phyloP scores from a whole-genome alignment of 2,797 vertebrate genomes.

The Odontamblyopus rebecca region DNA sequence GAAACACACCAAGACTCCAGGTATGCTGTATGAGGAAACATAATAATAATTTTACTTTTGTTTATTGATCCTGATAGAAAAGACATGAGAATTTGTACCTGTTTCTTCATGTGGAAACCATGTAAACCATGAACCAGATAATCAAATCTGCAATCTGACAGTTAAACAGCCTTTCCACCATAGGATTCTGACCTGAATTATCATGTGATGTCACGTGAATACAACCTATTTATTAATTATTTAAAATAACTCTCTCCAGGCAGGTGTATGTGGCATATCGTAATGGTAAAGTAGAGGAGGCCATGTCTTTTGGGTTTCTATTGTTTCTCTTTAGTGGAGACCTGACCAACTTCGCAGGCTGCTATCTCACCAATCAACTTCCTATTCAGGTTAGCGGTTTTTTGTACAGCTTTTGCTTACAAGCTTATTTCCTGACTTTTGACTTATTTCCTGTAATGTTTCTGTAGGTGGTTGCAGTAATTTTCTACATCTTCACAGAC shows the following conservation, averaged over 20 bases:
- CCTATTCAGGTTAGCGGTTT: constrained; percentile 66
- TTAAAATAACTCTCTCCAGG: constrained; percentile 31
- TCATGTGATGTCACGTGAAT: too few relatives aligned
- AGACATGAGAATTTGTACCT: too few relatives aligned
- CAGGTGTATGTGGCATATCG: constrained; percentile 71
- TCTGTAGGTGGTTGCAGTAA: constrained; percentile 66
- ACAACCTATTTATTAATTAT: background rate
- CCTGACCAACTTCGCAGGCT: constrained; percentile 70
- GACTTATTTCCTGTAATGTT: background rate
- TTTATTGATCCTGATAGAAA: too few relatives aligned
- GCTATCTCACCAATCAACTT: constrained; percentile 74
- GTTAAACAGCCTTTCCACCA: too few relatives aligned
- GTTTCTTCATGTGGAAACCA: too few relatives aligned
- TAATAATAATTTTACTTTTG: too few relatives aligned
- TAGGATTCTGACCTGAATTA: too few relatives aligned
- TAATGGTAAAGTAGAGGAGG: constrained; percentile 74
- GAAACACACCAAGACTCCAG: too few relatives aligned
- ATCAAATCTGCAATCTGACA: too few relatives aligned
- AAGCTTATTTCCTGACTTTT: background rate
- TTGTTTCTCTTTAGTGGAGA: constrained; percentile 75
- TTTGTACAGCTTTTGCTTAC: background rate
- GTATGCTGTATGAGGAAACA: too few relatives aligned
- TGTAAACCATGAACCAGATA: too few relatives aligned
- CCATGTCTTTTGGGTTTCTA: constrained; percentile 75
- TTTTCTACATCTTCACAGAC: constrained; percentile 75